Base-by-base conservation (phyloP, 2,797 vertebrate genomes). In the Clarias pachynema region DNA sequence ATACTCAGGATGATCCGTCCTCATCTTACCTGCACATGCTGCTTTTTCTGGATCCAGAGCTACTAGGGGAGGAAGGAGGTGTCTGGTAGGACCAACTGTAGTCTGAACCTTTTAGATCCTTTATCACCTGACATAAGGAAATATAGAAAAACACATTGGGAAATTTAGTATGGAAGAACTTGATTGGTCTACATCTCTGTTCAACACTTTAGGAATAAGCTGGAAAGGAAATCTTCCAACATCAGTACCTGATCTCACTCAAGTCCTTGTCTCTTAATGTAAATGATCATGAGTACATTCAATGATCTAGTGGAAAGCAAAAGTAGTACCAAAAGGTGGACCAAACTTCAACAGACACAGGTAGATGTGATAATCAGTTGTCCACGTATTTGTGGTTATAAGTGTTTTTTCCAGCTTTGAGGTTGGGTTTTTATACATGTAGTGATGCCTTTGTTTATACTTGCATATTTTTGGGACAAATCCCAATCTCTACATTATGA, bases 51-150 rank as follows among this genome's bases (percentile, higher is more conserved):
- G 98, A 99, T 63, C 96, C 94, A 4, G 97, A 98, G 93, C 97
- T 99, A 94, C 96, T 97, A 20, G 98, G 98, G 0, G 98, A 99
- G 0, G 98, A 98, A 0, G 98, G 98, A 0, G 98, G 98, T 0
- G 98, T 99, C 94, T 99, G 98, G 92, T 99, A 99, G 69, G 97
- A 97, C 98, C 98, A 99, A 89, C 95, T 97, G 91, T 98, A 99
- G 91, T 99, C 98, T 0, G 98, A 99, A 62, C 98, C 97, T 91
- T 99, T 99, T 90, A 99, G 93, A 90, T 99, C 98, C 89, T 96
- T 97, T 86, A 99, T 99, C 89, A 99, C 98, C 98, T 99, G 31
- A 72, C 29, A 85, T 10, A 82, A 20, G 53, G 0, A 89, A 37
- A 90, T 53, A 90, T 73, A 92, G 80, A 82, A 65, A 88, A 82